Evolutionary conservation across 2,888 invertebrate genomes (phyloP), one percentile per base, ranked within the genome.

Genomic region (Steromphala cineraria): DNA sequence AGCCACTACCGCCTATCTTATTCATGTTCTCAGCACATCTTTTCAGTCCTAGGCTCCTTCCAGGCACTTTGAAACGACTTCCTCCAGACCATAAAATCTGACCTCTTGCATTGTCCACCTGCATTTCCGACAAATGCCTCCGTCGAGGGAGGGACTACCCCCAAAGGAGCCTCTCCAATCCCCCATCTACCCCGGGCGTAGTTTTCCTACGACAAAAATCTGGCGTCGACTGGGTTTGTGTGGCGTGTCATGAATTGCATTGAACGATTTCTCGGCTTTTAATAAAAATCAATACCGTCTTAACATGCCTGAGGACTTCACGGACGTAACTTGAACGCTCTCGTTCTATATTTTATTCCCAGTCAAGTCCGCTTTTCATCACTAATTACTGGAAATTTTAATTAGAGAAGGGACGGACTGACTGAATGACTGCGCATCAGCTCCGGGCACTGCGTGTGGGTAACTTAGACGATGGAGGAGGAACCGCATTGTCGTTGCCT

Each of bases 241-340:
- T 62, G 62, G 24, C 62, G 24, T 28, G 62, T 28, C 28, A 24
- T 24, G 28, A 24, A 28, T 62, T 62, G 62, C 28, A 62, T 62
- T 62, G 62, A 62, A 28, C 62, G 62, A 62, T 62, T 62, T 62
- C 28, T 62, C 17, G 62, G 62, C 62, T 62, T 62, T 62, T 62
- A 62, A 62, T 62, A 62, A 62, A 62, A 62, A 62, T 62, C 62
- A 62, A 62, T 62, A 62, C 62, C 62, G 15, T 62, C 62, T 62
- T 28, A 62, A 62, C 28, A 62, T 62, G 62, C 62, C 62, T 28
- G 62, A 62, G 62, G 62, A 62, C 62, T 24, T 10, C 15, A 24
- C 5, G 62, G 28, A 62, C 62, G 62, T 62, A 62, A 62, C 62
- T 28, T 62, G 62, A 62, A 62, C 62, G 62, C 62, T 62, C 62